These are phyloP conservation scores for Anguilla rostrata DNA, from an alignment of 2,113 vertebrate genomes.

Conservation along the genomic window DNA sequence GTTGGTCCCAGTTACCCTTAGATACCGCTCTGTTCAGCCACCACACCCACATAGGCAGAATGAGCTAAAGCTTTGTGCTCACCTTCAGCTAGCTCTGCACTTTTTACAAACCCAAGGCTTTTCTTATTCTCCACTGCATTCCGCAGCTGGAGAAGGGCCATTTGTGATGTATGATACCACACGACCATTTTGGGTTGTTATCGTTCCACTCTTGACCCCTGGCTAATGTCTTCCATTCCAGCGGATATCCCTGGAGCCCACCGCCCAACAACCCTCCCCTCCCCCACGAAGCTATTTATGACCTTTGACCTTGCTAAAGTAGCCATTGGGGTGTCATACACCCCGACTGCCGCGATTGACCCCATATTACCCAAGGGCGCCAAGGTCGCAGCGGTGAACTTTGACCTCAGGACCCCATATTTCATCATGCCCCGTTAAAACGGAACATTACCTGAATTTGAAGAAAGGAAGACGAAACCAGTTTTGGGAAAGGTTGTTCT, in stretches of 20 bases:
- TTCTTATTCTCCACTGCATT: neutral
- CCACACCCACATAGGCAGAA: neutral
- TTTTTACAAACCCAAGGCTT: neutral
- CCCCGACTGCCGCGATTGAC: neutral
- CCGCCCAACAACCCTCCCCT: neutral
- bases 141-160: neutral
- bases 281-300: slow-evolving; percentile 16
- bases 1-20: neutral
- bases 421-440: neutral
- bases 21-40: neutral
- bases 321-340: slow-evolving; percentile 3
- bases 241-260: neutral
- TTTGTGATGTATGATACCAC: neutral
- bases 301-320: slow-evolving; percentile 30
- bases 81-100: neutral
- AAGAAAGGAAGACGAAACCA: neutral
- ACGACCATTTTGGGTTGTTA: neutral
- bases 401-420: neutral
- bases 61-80: neutral
- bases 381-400: neutral
- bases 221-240: neutral
- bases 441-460: neutral
- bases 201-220: neutral
- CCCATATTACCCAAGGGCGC: neutral
- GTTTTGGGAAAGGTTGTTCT: neutral